Base-by-base conservation (phyloP, 2,888 invertebrate genomes). In the Netelia virgata region DNA sequence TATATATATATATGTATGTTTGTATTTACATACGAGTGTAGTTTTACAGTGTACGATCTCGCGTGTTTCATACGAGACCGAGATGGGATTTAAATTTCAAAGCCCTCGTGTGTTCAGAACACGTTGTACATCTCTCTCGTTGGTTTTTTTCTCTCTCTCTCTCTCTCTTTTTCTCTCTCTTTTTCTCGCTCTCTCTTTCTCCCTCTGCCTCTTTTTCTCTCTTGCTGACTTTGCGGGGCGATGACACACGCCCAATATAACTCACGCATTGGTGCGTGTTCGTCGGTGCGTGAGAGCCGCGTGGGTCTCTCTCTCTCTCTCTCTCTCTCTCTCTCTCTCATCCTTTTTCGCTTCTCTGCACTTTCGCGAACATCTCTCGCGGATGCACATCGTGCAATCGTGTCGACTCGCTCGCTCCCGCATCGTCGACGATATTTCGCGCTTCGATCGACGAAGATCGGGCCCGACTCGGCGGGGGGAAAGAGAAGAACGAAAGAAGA, bases 241-340 rank as follows among this genome's bases (percentile, higher is more conserved):
- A 91, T 91, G 91, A 91, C 92, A 91, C 90, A 91, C 87, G 90
- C 90, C 90, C 89, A 89, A 91, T 91, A 91, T 91, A 90, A 90
- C 86, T 83, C 89, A 86, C 87, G 86, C 73, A 84, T 61, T 84
- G 59, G 84, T 77, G 88, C 89, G 81, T 82, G 84, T 70, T 86
- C 75, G 84, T 86, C 80, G 61, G 85, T 80, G 78, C 85, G 77
- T 82, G 84, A 78, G 84, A 81, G 78, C 82, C 70, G 78, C 81
- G 68, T 69, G 20, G 57, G 68, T 69, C 61, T 64, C 74, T 57
- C 81, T 73, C 72, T 73, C 72, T 61, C 69, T 73, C 72, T 47
- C 16, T 18, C 11, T 36, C 63, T 9, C 50, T 43, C 59, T 1
- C 41, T 28, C n/a, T 75, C 61, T 73, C 68, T 81, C 18, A 41